Percentiles rank a stretch among this genome's conserved stretches.
These are phyloP conservation scores for Coregonus sp. DNA, from an alignment of 2,797 vertebrate genomes.

Conservation along the genomic window DNA sequence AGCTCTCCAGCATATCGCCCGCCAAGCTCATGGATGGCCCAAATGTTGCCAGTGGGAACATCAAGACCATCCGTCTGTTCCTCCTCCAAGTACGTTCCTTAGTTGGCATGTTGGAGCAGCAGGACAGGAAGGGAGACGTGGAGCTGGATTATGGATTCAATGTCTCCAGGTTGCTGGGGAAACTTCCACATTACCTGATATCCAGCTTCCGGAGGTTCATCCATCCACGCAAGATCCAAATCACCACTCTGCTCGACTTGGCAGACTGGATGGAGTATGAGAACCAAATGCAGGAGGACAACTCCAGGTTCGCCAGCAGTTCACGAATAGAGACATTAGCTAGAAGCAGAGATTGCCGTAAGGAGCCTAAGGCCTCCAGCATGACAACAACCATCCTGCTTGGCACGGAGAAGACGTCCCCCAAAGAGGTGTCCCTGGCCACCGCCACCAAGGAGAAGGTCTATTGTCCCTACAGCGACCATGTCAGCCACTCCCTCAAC, in stretches of 20 bases:
- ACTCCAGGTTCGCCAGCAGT: neutral
- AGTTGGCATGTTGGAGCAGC: too few species aligned
- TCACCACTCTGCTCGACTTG: constrained; percentile 16
- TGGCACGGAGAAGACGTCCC: neutral
- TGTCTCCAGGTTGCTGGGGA: neutral
- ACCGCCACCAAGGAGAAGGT: too few species aligned
- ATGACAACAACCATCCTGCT: neutral
- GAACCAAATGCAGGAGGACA: constrained; percentile 17
- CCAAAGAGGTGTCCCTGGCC: neutral
- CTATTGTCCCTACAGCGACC: too few species aligned
- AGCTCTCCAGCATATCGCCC: too few species aligned
- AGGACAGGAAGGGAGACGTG: too few species aligned
- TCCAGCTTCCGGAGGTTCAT: constrained; percentile 18
- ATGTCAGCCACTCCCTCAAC: too few species aligned
- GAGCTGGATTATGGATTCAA: constrained; percentile 8
- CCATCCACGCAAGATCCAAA: constrained; percentile 1
- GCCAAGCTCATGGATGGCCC: too few species aligned
- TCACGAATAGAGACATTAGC: neutral
- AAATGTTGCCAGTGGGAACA: too few species aligned
- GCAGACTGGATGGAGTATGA: constrained; percentile 26
- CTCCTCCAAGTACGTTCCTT: too few species aligned
- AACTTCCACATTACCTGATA: constrained; percentile 5
- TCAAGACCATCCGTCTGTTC: too few species aligned
- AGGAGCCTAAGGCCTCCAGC: neutral
- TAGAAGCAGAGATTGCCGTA: neutral